Evolutionary conservation across 2,113 vertebrate genomes (phyloP).

Genomic region (Phylloscopus trochiloides): DNA sequence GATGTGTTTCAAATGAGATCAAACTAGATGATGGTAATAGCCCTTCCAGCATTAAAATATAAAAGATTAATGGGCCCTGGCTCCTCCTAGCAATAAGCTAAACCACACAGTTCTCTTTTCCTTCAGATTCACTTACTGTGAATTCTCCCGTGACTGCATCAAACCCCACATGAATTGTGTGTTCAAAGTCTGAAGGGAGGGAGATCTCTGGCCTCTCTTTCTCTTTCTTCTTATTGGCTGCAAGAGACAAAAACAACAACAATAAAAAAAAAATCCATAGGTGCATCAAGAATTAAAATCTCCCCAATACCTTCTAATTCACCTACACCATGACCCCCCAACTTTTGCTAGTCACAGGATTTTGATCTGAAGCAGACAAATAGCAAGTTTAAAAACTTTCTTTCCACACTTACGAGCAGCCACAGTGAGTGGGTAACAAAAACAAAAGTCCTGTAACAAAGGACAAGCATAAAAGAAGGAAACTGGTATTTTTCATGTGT

Average conservation of each 20-base stretch:
- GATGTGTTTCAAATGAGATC: neutral
- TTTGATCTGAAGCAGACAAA: neutral
- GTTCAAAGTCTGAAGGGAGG: conserved; percentile 95
- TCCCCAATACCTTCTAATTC: neutral
- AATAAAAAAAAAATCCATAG: neutral
- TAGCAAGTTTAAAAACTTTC: neutral
- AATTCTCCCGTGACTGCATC: conserved; percentile 96
- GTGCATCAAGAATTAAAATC: neutral
- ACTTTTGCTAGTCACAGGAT: neutral
- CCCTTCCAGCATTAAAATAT: neutral
- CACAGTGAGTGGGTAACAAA: neutral
- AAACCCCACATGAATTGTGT: conserved; percentile 96
- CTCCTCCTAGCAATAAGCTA: neutral
- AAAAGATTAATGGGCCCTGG: conserved; percentile 35
- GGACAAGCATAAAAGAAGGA: neutral
- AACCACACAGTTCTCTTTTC: neutral
- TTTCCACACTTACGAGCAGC: neutral
- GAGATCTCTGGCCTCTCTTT: conserved; percentile 91
- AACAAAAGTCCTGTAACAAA: neutral
- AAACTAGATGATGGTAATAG: neutral
- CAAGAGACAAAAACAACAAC: neutral
- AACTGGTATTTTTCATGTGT: neutral
- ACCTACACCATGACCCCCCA: neutral
- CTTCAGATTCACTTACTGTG: conserved; percentile 80
- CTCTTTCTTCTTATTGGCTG: conserved; percentile 93